Evolutionary conservation across 2,113 vertebrate species (phyloP).

Genomic region (Alethe castanea): DNA sequence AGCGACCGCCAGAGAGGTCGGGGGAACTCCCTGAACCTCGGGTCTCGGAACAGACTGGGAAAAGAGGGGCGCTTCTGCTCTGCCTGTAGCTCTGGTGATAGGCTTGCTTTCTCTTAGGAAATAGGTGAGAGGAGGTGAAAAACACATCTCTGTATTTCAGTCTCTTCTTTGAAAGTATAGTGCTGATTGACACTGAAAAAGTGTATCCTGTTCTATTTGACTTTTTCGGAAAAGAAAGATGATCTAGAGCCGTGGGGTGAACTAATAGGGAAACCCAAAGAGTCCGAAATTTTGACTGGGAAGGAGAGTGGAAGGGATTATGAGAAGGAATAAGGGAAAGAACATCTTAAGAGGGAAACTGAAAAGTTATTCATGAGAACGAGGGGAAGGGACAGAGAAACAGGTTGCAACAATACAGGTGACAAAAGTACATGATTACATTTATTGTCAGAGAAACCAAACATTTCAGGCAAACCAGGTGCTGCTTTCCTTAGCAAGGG

Average conservation of each 20-base stretch:
- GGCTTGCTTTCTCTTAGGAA: neutral
- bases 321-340: neutral
- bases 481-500: neutral
- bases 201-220: neutral
- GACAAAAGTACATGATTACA: neutral
- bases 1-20: fast-evolving
- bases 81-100: no score
- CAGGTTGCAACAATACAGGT: neutral
- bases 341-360: neutral
- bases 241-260: fast-evolving
- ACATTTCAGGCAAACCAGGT: neutral
- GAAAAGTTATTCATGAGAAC: neutral
- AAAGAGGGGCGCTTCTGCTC: neutral
- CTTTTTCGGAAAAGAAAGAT: neutral
- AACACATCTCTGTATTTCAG: neutral
- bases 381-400: neutral
- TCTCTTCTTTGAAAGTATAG: neutral
- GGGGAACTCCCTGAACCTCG: neutral
- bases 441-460: neutral
- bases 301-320: neutral
- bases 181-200: neutral
- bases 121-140: fast-evolving
- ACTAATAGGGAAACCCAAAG: neutral
- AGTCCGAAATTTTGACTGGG: neutral
- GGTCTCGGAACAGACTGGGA: fast-evolving